These are phyloP conservation scores for Solea senegalensis DNA, from an alignment of 2,113 vertebrate species.

Conservation along the genomic window DNA sequence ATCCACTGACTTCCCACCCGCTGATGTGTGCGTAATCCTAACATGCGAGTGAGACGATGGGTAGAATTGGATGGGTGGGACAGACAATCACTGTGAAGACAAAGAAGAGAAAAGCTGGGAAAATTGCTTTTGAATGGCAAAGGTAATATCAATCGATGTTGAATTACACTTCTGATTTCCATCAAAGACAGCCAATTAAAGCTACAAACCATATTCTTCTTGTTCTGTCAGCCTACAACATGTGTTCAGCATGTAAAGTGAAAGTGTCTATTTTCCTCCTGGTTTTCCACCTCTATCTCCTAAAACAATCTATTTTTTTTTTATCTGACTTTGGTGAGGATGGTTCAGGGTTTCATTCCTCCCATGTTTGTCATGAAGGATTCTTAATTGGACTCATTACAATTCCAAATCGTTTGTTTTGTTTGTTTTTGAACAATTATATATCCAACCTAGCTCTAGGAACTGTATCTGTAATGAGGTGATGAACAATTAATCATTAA, in stretches of 20 bases:
- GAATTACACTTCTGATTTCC: slow-evolving; percentile 68
- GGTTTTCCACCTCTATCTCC: neutral
- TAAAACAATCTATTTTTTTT: neutral
- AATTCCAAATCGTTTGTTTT: slow-evolving; percentile 3
- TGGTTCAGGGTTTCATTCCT: slow-evolving; percentile 37
- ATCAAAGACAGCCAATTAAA: slow-evolving; percentile 72
- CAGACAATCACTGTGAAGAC: slow-evolving; percentile 34
- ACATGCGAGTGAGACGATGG: slow-evolving; percentile 46
- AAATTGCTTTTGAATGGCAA: slow-evolving; percentile 76
- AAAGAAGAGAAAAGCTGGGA: slow-evolving; percentile 28
- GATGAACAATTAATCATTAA: no score
- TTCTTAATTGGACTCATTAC: slow-evolving; percentile 58
- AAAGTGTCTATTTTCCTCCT: slow-evolving; percentile 24
- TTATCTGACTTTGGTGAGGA: slow-evolving; percentile 21
- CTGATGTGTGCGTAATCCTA: slow-evolving; percentile 47
- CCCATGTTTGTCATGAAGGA: slow-evolving; percentile 46
- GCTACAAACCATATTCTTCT: slow-evolving; percentile 23
- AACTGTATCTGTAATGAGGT: neutral
- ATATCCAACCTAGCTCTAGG: neutral
- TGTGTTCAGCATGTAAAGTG: slow-evolving; percentile 57
- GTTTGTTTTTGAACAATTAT: neutral
- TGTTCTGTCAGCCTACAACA: slow-evolving; percentile 51
- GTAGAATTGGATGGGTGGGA: neutral
- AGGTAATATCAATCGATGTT: slow-evolving; percentile 73
- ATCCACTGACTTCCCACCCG: slow-evolving; percentile 56